These are phyloP conservation scores for Syrista parreyssii DNA, from an alignment of 2,888 invertebrate species.

Conservation along the genomic window DNA sequence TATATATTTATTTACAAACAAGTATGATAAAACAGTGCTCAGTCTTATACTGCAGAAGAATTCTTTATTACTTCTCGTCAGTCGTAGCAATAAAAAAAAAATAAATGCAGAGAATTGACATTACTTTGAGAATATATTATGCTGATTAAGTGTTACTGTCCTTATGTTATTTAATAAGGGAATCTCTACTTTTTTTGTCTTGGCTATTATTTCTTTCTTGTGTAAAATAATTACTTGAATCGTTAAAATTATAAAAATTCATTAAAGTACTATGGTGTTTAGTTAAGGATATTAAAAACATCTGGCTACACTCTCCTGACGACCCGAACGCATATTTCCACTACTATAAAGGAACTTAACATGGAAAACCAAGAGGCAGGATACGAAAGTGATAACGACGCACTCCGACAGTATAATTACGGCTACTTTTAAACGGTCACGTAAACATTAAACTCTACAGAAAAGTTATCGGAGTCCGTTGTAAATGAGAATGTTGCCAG, in stretches of 20 bases:
- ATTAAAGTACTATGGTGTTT: neutral
- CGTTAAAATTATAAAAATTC: neutral
- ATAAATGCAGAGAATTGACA: slow-evolving; percentile 31
- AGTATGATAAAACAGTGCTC: slow-evolving; percentile 56
- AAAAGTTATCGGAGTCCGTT: slow-evolving; percentile 11
- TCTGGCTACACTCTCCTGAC: neutral
- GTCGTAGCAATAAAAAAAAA: slow-evolving; percentile 4
- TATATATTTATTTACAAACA: slow-evolving; percentile 54
- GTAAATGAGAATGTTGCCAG: slow-evolving; percentile 3
- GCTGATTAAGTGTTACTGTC: slow-evolving; percentile 13
- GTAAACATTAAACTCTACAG: neutral
- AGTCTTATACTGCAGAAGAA: slow-evolving; percentile 58
- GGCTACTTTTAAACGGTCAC: neutral
- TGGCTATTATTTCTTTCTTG: neutral
- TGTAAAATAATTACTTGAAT: neutral
- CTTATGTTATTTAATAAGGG: neutral
- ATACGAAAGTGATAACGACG: neutral
- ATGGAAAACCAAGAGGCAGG: neutral
- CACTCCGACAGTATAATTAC: neutral
- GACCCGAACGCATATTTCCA: neutral
- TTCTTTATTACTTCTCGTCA: slow-evolving; percentile 17
- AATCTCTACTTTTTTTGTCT: neutral
- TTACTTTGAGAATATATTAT: slow-evolving; percentile 28
- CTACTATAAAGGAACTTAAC: neutral
- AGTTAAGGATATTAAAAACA: neutral